phyloP scores from a whole-genome alignment of 2,888 invertebrate species.

The Drosophila glabriapex region DNA sequence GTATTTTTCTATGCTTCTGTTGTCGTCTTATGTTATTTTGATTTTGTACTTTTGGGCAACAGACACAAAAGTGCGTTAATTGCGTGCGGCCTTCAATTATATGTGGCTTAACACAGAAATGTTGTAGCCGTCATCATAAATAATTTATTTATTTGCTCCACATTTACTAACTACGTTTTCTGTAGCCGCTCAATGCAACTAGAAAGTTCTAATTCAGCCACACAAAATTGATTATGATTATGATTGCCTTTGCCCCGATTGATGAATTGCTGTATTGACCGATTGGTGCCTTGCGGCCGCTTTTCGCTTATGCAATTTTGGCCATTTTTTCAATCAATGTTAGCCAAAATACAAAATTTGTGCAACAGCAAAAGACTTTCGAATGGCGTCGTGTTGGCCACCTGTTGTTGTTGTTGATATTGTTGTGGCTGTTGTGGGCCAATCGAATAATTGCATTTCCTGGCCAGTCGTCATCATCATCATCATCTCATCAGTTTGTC shows the following conservation, averaged over 20 bases:
- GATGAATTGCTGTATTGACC: neutral
- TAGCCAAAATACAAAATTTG: conserved; percentile 3
- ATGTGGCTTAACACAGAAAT: conserved; percentile 11
- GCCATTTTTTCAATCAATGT: neutral
- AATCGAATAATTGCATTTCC: conserved; percentile 82
- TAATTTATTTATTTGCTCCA: conserved; percentile 65
- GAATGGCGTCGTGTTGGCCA: conserved; percentile 56
- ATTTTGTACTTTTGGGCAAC: conserved; percentile 6
- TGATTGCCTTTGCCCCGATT: conserved; percentile 36
- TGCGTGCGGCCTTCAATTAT: conserved; percentile 73
- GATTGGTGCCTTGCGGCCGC: conserved; percentile 34
- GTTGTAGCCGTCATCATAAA: conserved; percentile 46
- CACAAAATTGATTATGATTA: conserved; percentile 51
- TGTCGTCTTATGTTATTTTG: neutral
- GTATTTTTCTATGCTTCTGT: neutral
- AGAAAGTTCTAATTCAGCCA: conserved; percentile 51
- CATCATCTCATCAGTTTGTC: conserved; percentile 11
- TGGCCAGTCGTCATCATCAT: conserved; percentile 52
- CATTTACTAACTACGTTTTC: conserved; percentile 25
- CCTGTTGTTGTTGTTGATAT: conserved; percentile 34
- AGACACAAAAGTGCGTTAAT: conserved; percentile 58
- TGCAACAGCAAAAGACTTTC: conserved; percentile 60
- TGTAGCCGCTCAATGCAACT: conserved; percentile 13
- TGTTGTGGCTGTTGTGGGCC: conserved; percentile 60
- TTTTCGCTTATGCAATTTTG: conserved; percentile 66